Conservation (phyloP, 2,113 vertebrate genomes). For the Ctenodactylus gundi region DNA sequence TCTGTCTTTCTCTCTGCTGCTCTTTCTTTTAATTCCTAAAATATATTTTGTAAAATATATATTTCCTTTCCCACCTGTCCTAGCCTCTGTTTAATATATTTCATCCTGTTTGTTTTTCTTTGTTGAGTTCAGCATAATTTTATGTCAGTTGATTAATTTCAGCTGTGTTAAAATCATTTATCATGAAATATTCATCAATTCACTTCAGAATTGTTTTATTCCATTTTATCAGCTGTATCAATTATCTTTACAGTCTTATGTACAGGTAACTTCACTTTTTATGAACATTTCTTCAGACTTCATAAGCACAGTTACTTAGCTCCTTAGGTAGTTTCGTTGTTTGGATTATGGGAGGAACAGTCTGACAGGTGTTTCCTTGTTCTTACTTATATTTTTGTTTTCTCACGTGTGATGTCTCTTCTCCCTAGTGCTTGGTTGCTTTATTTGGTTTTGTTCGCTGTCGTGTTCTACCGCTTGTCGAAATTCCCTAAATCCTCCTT, state of each 20-base stretch:
- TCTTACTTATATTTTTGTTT: not conserved
- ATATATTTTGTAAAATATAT: not conserved
- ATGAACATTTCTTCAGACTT: not conserved
- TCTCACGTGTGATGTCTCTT: not conserved
- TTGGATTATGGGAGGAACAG: not conserved
- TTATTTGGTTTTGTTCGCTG: not conserved
- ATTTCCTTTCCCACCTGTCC: not conserved
- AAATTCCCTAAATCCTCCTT: slow-evolving; percentile 13
- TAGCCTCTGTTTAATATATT: not conserved
- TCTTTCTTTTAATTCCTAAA: not conserved
- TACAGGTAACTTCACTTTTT: not conserved
- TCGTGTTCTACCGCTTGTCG: not conserved
- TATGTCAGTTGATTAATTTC: not conserved
- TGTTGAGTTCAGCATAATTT: not conserved
- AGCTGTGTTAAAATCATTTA: not conserved
- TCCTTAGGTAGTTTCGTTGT: not conserved
- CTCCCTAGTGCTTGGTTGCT: not conserved
- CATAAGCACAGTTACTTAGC: not conserved
- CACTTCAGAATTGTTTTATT: not conserved
- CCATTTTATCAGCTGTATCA: not conserved
- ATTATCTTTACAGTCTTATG: not conserved
- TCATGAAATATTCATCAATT: no score
- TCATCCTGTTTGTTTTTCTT: not conserved
- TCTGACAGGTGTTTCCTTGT: not conserved
- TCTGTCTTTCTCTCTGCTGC: not conserved